Conservation (phyloP, 2,797 vertebrate genomes). For the Antrozous pallidus region DNA sequence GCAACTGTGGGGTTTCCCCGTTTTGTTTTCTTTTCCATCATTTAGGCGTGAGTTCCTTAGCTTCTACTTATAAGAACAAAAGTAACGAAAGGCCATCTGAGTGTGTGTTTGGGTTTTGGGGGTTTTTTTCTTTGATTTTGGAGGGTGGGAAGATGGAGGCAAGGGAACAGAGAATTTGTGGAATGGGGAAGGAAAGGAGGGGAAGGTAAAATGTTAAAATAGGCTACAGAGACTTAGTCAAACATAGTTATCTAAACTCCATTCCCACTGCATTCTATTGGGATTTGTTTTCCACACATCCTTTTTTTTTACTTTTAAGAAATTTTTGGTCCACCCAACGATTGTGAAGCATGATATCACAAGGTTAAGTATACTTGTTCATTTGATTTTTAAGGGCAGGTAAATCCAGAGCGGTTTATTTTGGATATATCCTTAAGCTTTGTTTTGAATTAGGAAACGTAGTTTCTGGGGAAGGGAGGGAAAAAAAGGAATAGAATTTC, state of each 20-base stretch:
- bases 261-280: background rate
- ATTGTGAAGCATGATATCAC: constrained; percentile 16
- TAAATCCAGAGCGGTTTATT: constrained; percentile 69
- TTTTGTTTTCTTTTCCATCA: background rate
- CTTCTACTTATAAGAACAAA: constrained; percentile 2
- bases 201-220: constrained; percentile 8
- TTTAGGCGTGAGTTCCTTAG: constrained; percentile 18
- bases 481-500: constrained; percentile 6
- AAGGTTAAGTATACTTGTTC: constrained; percentile 1
- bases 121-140: background rate
- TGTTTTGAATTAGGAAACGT: constrained; percentile 57
- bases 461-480: background rate
- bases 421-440: constrained; percentile 69
- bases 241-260: background rate
- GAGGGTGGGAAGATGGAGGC: background rate
- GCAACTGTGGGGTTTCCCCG: background rate
- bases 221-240: background rate
- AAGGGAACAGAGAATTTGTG: background rate
- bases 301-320: constrained; percentile 3
- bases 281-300: background rate
- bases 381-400: background rate
- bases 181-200: background rate
- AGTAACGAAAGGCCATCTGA: background rate
- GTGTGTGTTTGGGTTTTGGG: background rate
- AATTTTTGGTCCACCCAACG: background rate